phyloP scores from a whole-genome alignment of 2,797 vertebrate genomes.

The Peromyscus nudipes region DNA sequence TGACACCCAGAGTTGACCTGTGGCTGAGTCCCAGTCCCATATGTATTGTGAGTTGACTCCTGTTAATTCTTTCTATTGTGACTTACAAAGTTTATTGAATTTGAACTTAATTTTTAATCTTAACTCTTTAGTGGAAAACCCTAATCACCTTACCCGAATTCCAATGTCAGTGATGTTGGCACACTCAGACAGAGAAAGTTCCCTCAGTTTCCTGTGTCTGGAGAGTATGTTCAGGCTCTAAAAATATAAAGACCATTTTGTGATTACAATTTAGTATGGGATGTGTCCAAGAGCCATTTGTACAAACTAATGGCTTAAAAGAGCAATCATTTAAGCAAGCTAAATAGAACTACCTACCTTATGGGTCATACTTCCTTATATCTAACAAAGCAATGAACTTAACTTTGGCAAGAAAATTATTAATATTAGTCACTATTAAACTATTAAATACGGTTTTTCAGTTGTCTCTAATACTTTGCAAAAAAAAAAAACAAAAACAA shows the following conservation, averaged over 20 bases:
- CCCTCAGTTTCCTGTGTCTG: conserved; percentile 86
- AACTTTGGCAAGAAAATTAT: conserved; percentile 28
- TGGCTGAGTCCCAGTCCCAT: neutral
- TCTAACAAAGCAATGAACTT: conserved; percentile 38
- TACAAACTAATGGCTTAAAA: neutral
- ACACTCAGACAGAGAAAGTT: conserved; percentile 90
- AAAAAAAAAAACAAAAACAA: neutral
- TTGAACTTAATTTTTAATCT: conserved; percentile 50
- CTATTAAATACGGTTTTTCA: conserved; percentile 35
- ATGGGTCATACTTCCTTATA: conserved; percentile 32
- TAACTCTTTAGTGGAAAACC: conserved; percentile 57
- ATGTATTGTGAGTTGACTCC: neutral
- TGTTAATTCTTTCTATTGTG: neutral
- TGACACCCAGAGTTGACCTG: neutral
- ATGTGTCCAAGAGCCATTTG: conserved; percentile 1
- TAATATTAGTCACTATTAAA: neutral
- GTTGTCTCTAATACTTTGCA: conserved; percentile 19
- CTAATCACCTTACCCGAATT: conserved; percentile 85
- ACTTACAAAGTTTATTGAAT: conserved; percentile 43
- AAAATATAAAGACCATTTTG: conserved; percentile 79
- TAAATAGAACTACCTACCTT: neutral
- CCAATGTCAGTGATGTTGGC: conserved; percentile 87
- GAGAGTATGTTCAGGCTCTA: conserved; percentile 89
- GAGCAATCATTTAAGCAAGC: neutral
- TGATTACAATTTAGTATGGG: conserved; percentile 61